A percentile compares a stretch with the other conserved stretches of the same genome.
These are phyloP conservation scores for Melanotaenia trifasciata DNA, from an alignment of 2,797 vertebrate genomes.

Conservation along the genomic window DNA sequence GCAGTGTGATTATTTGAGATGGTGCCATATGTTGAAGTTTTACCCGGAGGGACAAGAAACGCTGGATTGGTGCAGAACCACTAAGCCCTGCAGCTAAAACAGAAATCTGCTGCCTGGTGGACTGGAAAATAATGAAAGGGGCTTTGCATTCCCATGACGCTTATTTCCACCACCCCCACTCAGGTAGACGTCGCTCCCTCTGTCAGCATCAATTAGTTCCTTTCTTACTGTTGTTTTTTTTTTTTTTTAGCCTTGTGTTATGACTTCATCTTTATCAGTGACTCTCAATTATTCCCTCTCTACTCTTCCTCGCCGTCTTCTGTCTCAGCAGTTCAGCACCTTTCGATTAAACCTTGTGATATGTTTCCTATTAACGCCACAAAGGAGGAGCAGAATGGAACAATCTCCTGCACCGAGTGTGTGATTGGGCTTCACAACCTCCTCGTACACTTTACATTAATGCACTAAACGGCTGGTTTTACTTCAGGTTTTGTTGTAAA, in stretches of 20 bases:
- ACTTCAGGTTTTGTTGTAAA: constrained; percentile 1
- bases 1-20: constrained; percentile 27
- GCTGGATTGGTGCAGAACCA: constrained; percentile 20
- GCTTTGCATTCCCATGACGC: constrained; percentile 53
- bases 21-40: constrained; percentile 18
- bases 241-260: constrained; percentile 3
- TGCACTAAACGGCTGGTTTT: too few species aligned
- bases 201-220: constrained; percentile 22
- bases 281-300: constrained; percentile 32
- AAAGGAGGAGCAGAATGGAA: constrained; percentile 46
- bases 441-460: constrained; percentile 3
- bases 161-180: constrained; percentile 18
- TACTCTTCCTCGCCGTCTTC: constrained; percentile 6
- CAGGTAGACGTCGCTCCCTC: constrained; percentile 21
- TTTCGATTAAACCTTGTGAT: constrained; percentile 64
- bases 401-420: constrained; percentile 40
- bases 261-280: constrained; percentile 15
- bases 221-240: neutral
- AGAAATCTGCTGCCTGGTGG: constrained; percentile 53
- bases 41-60: constrained; percentile 29
- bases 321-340: constrained; percentile 18
- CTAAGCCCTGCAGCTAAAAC: constrained; percentile 46
- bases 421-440: constrained; percentile 15
- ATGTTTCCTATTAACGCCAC: constrained; percentile 62
- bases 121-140: constrained; percentile 64